Percentiles rank a stretch among this genome's conserved stretches.
phyloP scores from a whole-genome alignment of 2,113 vertebrate species.

The Dryoscopus gambensis region DNA sequence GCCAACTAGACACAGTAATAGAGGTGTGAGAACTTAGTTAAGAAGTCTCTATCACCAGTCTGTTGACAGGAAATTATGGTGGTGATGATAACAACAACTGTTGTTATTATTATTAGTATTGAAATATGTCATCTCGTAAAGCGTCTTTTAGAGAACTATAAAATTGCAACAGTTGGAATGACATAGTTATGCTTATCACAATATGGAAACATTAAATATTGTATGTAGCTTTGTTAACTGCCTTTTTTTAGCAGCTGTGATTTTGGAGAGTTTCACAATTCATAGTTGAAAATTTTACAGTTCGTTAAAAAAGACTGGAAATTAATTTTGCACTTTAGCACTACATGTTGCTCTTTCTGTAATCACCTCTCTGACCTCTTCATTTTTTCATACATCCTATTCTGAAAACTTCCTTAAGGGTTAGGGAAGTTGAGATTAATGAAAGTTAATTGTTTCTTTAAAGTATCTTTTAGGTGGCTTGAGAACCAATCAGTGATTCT shows the following conservation, averaged over 20 bases:
- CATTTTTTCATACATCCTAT: background rate
- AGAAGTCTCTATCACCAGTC: background rate
- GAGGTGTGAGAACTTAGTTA: background rate
- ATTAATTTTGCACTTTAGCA: background rate
- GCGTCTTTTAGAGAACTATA: background rate
- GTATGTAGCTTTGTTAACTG: background rate
- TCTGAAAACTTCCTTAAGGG: background rate
- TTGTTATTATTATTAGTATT: background rate
- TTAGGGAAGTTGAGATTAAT: background rate
- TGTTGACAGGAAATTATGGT: background rate
- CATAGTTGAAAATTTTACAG: background rate
- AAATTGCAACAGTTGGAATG: background rate
- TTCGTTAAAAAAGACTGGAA: background rate
- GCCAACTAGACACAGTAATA: background rate
- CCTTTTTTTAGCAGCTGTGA: background rate
- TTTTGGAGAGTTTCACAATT: background rate
- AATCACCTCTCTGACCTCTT: background rate
- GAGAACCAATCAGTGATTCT: background rate
- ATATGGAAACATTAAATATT: background rate
- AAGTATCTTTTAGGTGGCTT: background rate
- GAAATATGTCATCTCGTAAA: background rate
- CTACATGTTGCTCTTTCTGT: background rate
- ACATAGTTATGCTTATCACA: background rate
- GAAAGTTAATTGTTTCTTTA: background rate
- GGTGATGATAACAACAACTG: background rate